These are phyloP conservation scores for Macaria notata DNA, from an alignment of 2,888 invertebrate species.

Conservation along the genomic window DNA sequence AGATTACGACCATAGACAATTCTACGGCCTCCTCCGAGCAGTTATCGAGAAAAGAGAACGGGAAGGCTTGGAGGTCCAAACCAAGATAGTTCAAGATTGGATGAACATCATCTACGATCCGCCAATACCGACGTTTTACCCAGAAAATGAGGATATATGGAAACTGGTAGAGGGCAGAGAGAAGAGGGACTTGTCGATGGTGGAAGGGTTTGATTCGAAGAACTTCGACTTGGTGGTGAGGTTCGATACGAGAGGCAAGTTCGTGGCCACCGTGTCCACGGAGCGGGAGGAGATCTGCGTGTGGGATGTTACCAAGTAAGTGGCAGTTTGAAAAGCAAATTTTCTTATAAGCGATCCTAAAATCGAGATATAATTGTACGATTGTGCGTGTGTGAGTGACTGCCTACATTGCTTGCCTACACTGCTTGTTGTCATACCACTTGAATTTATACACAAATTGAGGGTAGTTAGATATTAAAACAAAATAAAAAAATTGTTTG, in stretches of 20 bases:
- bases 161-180: constrained; percentile 59
- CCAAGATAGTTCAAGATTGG: constrained; percentile 70
- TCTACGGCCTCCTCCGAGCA: constrained; percentile 85
- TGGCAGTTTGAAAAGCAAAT: constrained; percentile 12
- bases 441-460: no score
- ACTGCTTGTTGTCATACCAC: no score
- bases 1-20: constrained; percentile 91
- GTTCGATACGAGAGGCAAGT: constrained; percentile 85
- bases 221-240: constrained; percentile 84
- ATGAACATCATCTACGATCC: constrained; percentile 74
- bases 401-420: no score
- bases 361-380: no score
- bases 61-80: constrained; percentile 57
- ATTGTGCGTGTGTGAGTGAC: no score
- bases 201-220: constrained; percentile 72
- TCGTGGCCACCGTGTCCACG: constrained; percentile 89
- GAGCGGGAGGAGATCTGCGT: constrained; percentile 90
- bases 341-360: background rate
- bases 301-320: constrained; percentile 86
- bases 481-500: no score
- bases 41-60: constrained; percentile 65
- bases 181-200: constrained; percentile 57
- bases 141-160: constrained; percentile 74
- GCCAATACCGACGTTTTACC: constrained; percentile 84
- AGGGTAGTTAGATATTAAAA: no score